Evolutionary conservation across 2,888 invertebrate genomes (phyloP), one percentile per base, ranked within the genome.

Genomic region (Liodrosophila aerea): DNA sequence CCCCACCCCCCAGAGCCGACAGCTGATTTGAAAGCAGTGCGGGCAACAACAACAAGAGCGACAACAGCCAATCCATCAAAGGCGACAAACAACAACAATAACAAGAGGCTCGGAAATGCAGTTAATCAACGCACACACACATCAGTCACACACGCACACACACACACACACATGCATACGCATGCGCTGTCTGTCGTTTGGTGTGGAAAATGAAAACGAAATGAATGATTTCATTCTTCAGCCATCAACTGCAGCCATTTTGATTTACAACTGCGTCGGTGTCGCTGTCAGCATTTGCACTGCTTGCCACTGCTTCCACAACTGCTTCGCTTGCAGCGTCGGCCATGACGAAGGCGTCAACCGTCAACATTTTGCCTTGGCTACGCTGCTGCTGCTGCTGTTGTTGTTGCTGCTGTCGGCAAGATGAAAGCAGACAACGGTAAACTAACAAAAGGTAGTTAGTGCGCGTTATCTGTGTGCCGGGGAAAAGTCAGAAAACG

Each of bases 171-270:
- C 60, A 63, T 77, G 63, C 72, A 77, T 63, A 80, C 78, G 81
- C 78, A 83, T 80, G 84, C 84, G 84, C 76, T 56, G 30, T 81
- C 64, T 51, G 52, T n/a, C n/a, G n/a, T n/a, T n/a, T n/a, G 46
- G 49, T 49, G 59, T 52, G 63, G 61, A 61, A 49, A 54, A 64
- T 51, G 70, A 60, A 67, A 69, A 71, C 61, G 64, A 67, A 70
- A 80, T 78, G 78, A 78, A 74, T 76, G 71, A 76, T 83, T 84
- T 74, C 73, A 73, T 75, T 84, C 82, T 75, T 73, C 77, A 78
- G 68, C 85, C 82, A 88, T 87, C 89, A 76, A 73, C 58, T 80
- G 76, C 78, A 89, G 89, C 89, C 89, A 90, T 89, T 90, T 90
- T 89, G 90, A 89, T 89, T 88, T 89, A 90, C 88, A 88, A 85